These are phyloP conservation scores for Echinometra lucunter DNA, from an alignment of 53 echinoderm and acorn worm species.

Conservation along the genomic window DNA sequence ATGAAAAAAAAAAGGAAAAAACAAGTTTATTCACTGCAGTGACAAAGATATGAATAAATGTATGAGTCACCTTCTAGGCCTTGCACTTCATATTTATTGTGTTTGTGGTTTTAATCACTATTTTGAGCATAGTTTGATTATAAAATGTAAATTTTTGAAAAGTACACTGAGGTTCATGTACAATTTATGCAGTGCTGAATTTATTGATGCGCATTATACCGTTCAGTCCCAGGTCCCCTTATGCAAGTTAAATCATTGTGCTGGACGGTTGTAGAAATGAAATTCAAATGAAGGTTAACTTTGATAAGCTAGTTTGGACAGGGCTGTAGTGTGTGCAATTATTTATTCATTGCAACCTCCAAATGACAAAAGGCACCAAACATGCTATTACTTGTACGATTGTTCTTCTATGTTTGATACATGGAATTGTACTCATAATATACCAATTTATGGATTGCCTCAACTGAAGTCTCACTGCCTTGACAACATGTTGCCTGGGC, in stretches of 20 bases:
- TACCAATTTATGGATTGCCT: no score
- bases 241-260: neutral
- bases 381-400: no score
- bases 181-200: neutral
- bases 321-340: neutral
- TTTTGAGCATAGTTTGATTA: no score
- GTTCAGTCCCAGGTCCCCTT: neutral
- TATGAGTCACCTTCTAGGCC: neutral
- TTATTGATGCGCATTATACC: neutral
- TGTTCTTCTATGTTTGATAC: no score
- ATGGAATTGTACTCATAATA: no score
- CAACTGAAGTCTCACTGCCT: no score
- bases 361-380: no score
- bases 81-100: neutral
- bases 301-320: neutral
- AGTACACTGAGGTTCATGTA: neutral
- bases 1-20: neutral
- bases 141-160: neutral
- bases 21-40: neutral
- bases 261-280: neutral
- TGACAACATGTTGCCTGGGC: no score
- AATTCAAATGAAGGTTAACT: neutral
- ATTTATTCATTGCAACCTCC: neutral
- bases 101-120: constrained; percentile 6
- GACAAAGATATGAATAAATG: neutral